Evolutionary conservation across 1,140 invertebrate species (phyloP).

Genomic region (Calephelis nemesis): DNA sequence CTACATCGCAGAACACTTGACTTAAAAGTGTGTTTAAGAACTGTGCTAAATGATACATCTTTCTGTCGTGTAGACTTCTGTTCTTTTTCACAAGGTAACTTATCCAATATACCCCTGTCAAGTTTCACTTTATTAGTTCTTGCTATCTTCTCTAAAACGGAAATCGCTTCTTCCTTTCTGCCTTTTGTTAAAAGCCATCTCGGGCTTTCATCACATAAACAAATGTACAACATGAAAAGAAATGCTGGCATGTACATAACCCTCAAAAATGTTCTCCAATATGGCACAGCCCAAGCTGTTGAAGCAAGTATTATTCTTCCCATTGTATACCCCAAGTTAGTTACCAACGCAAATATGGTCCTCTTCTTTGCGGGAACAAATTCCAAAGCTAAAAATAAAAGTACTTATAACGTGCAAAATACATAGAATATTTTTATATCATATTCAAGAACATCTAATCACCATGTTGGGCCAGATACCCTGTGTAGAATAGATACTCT

Average conservation of each 20-base stretch:
- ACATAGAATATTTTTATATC: too few species aligned
- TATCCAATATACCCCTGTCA: constrained; percentile 42
- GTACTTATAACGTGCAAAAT: too few species aligned
- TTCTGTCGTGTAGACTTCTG: background rate
- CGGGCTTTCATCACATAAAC: constrained; percentile 58
- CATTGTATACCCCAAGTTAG: constrained; percentile 34
- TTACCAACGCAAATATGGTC: constrained; percentile 41
- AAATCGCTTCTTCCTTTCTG: constrained; percentile 44
- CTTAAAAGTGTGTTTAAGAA: constrained; percentile 41
- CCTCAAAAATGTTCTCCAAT: constrained; percentile 55
- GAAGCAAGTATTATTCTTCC: constrained; percentile 39
- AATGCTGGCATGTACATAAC: constrained; percentile 53
- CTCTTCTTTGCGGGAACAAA: constrained; percentile 49
- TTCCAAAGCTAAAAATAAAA: constrained; percentile 51
- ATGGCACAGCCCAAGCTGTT: constrained; percentile 44
- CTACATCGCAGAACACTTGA: constrained; percentile 46
- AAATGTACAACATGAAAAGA: constrained; percentile 50
- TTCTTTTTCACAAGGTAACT: constrained; percentile 41
- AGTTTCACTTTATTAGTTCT: constrained; percentile 48
- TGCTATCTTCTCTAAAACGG: constrained; percentile 48
- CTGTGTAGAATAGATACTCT: too few species aligned
- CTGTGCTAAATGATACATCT: too few species aligned
- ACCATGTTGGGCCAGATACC: too few species aligned
- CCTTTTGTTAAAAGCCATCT: constrained; percentile 85
- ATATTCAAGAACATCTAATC: too few species aligned